Base-by-base conservation (phyloP, 2,113 vertebrate genomes). In the Cephalopterus ornatus region DNA sequence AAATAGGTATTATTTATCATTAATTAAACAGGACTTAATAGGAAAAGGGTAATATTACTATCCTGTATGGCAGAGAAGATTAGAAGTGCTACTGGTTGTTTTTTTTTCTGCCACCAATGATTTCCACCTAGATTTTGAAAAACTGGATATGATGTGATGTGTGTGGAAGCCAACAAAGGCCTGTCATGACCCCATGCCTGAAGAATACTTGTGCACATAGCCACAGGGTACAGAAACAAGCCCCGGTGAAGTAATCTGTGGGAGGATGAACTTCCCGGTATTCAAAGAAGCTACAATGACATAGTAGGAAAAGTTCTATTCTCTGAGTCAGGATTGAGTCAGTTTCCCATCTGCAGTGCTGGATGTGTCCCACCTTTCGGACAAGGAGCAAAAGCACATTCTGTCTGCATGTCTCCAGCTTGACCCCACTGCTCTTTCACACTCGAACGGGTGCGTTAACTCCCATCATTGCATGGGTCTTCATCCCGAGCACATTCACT, bases 311-410 rank as follows among this genome's bases (percentile, higher is more conserved):
- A 62, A 94, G 70, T 83, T 21, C 68, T 91, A 0, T 33, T 83
- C 85, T 80, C 72, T 88, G 94, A 97, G 85, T 92, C 94, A 93
- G 92, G 13, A 78, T 79, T 82, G 94, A 96, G 78, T 81, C 93
- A 88, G 56, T 30, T 62, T 35, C 75, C 81, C 66, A 30, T 47
- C 37, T 26, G 37, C 44, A 52, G 56, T 2, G 81, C 88, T 85
- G 92, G 66, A 8, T 37, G 17, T 6, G 49, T 93, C 94, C 88
- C 82, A 90, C 67, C 82, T 88, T 67, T 28, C 42, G 66, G 76
- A 55, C 24, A 28, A 50, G 84, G 32, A 71, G 44, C 26, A 8
- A n/a, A 58, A 46, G 21, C 17, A 2, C 7, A 18, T 11, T 56
- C 76, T 67, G 24, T 17, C 30, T 30, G 4, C 3, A 19, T 14